Evolutionary conservation across 2,797 vertebrate species (phyloP).

Genomic region (Jordanella pulchra): DNA sequence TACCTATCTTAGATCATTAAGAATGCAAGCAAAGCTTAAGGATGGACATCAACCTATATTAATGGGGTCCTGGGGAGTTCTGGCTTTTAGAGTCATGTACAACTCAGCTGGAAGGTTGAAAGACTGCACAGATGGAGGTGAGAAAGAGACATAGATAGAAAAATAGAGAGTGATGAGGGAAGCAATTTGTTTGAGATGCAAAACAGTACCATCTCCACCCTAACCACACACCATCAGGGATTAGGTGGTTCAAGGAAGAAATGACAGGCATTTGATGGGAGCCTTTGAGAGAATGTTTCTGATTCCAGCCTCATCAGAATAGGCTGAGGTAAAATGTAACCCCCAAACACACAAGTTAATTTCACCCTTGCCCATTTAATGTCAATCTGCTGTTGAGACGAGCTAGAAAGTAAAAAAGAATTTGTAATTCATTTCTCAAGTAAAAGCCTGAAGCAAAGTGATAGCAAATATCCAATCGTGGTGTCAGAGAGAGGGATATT

Average conservation of each 20-base stretch:
- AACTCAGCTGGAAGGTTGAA: slow-evolving; percentile 23
- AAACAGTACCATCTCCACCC: slow-evolving; percentile 18
- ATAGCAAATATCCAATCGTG: slow-evolving; percentile 61
- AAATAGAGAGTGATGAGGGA: slow-evolving; percentile 21
- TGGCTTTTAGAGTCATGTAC: slow-evolving; percentile 18
- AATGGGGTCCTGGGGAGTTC: slow-evolving; percentile 13
- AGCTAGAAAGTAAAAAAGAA: slow-evolving; percentile 30
- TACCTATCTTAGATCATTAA: background rate
- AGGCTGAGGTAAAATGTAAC: slow-evolving; percentile 38
- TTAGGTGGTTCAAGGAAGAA: slow-evolving; percentile 57
- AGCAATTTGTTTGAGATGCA: slow-evolving; percentile 44
- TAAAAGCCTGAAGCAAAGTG: slow-evolving; percentile 48
- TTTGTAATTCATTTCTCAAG: slow-evolving; percentile 37
- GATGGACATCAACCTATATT: slow-evolving; percentile 22
- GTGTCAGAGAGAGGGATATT: slow-evolving; percentile 54
- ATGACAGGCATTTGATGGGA: slow-evolving; percentile 58
- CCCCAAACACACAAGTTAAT: slow-evolving; percentile 52
- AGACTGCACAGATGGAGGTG: slow-evolving; percentile 16
- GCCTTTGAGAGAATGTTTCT: slow-evolving; percentile 54
- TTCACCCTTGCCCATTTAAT: slow-evolving; percentile 61
- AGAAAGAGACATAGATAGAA: slow-evolving; percentile 17
- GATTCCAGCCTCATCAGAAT: slow-evolving; percentile 53
- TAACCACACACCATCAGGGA: slow-evolving; percentile 53
- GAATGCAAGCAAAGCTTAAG: slow-evolving; percentile 11
- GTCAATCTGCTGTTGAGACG: slow-evolving; percentile 59